Evolutionary conservation across 2,888 invertebrate genomes (phyloP).

Genomic region (Orgyia antiqua): DNA sequence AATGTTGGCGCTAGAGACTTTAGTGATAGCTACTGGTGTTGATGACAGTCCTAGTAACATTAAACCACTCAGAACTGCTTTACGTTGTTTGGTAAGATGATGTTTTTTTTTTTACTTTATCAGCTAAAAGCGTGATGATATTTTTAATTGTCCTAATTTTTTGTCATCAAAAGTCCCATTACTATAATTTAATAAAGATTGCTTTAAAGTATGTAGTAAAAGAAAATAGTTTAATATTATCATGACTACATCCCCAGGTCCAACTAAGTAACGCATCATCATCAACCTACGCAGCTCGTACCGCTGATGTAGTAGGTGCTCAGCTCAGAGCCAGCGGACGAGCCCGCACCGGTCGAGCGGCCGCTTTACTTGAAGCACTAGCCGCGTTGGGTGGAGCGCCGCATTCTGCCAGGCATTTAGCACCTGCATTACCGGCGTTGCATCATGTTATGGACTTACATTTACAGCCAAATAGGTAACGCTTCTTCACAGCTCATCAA

Average conservation of each 20-base stretch:
- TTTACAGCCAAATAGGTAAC: not conserved
- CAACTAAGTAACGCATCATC: slow-evolving; percentile 52
- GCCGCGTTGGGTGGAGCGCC: slow-evolving; percentile 48
- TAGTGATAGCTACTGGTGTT: slow-evolving; percentile 75
- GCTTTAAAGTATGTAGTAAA: too few species aligned
- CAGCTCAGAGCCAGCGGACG: slow-evolving; percentile 32
- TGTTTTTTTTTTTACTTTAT: not conserved
- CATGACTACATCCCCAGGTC: too few species aligned
- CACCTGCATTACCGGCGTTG: slow-evolving; percentile 38
- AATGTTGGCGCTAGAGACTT: slow-evolving; percentile 82
- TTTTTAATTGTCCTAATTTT: too few species aligned
- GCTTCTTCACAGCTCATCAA: too few species aligned
- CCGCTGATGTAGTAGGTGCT: slow-evolving; percentile 39
- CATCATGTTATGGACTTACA: slow-evolving; percentile 18
- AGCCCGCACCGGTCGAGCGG: slow-evolving; percentile 20
- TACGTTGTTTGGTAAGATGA: slow-evolving; percentile 84
- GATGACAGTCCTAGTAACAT: slow-evolving; percentile 58
- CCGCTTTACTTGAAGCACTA: slow-evolving; percentile 53
- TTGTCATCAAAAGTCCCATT: too few species aligned
- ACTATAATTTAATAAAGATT: too few species aligned
- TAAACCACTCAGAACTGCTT: slow-evolving; percentile 80
- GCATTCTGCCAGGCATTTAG: slow-evolving; percentile 33
- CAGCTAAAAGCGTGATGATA: too few species aligned
- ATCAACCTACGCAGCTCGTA: slow-evolving; percentile 43
- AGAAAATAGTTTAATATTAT: too few species aligned